Base-by-base conservation (phyloP, 2,888 invertebrate genomes). In the Sphaerophoria rueppellii region DNA sequence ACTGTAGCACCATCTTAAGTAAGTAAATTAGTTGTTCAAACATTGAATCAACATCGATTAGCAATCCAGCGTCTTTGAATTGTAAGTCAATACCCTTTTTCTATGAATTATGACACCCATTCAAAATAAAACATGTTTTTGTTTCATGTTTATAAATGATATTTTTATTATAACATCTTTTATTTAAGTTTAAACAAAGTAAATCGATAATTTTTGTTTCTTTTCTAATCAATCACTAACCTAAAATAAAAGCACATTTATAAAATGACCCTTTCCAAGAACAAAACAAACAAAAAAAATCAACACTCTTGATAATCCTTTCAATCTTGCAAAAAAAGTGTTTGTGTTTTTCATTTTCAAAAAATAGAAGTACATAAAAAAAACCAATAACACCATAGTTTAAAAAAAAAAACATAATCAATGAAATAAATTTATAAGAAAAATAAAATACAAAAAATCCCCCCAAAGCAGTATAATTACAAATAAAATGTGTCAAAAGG, bases 191-290 rank as follows among this genome's bases (percentile, higher is more conserved):
- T 61, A 12, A 67, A 67, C 52, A 67, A n/a, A 24, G 24, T 63
- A 55, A 63, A 6, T 16, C 16, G 52, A n/a, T 54, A 52, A 52
- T 58, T 52, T 43, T 46, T 32, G 54, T 58, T 52, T 46, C 35
- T 37, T 58, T 55, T 61, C 34, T 74, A 69, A 61, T 24, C 67
- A 75, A 82, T 83, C 75, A 85, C 77, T 80, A 86, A 80, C 76
- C 80, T 83, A 82, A 85, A 65, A 57, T 67, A 78, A 85, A 87
- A 87, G 87, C 87, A 85, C 87, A 87, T 87, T 86, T 82, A 87
- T 80, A 63, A 82, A 87, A 82, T 80, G 80, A 87, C 81, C 85
- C 85, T 79, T 87, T 87, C 77, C 80, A 78, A 61, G 79, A 65
- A 81, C 37, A 40, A 24, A 35, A 34, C 9, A 65, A 34, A 60